These are phyloP conservation scores for Julus scanicus DNA, from an alignment of 2,888 invertebrate species.

Conservation along the genomic window DNA sequence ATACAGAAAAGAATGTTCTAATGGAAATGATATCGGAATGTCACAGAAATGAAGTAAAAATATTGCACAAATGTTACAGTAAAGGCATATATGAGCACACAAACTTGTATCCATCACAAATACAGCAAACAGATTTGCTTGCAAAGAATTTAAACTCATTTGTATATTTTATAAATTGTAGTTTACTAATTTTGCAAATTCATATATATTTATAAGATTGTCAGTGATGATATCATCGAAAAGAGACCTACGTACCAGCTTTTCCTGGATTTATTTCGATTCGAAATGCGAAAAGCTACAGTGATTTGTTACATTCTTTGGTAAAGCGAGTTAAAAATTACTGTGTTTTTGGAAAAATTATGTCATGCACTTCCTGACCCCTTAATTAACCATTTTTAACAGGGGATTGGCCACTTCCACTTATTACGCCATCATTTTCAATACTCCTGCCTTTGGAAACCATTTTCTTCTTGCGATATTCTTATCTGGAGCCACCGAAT, in stretches of 20 bases:
- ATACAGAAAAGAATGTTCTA: conserved; percentile 16
- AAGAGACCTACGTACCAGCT: background rate
- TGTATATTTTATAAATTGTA: too few relatives aligned
- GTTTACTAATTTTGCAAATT: background rate
- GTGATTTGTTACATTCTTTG: conserved; percentile 31
- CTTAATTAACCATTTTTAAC: background rate
- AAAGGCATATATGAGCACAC: too few relatives aligned
- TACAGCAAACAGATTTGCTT: too few relatives aligned
- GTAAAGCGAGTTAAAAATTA: background rate
- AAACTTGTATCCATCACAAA: too few relatives aligned
- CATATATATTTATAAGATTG: conserved; percentile 32
- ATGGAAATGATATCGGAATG: conserved; percentile 51
- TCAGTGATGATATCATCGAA: conserved; percentile 44
- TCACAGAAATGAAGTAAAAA: conserved; percentile 48
- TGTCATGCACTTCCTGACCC: background rate
- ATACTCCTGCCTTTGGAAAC: conserved; percentile 18
- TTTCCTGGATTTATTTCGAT: conserved; percentile 18
- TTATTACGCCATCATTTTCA: background rate
- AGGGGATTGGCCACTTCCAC: conserved; percentile 43
- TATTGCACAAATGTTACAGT: background rate
- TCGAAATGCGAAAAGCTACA: background rate
- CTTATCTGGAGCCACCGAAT: conserved; percentile 41
- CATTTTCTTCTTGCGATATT: conserved; percentile 21
- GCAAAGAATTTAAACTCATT: too few relatives aligned
- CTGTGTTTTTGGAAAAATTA: background rate